Evolutionary conservation across 1,140 invertebrate species (phyloP).

Genomic region (Lepeophtheirus salmonis): DNA sequence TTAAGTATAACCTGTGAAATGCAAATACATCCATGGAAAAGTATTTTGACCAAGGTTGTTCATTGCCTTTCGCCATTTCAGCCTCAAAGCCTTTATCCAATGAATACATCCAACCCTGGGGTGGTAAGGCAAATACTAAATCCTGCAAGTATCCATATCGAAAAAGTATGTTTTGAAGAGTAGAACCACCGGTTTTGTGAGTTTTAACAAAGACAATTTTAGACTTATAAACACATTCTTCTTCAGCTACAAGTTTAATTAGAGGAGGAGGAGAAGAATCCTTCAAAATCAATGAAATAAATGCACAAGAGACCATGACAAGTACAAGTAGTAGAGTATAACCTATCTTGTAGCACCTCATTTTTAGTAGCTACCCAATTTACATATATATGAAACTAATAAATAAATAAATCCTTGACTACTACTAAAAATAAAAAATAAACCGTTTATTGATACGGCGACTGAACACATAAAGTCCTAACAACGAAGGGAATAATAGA

Average conservation of each 20-base stretch:
- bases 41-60: neutral
- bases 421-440: neutral
- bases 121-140: slow-evolving; percentile 2
- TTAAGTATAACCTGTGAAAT: slow-evolving; percentile 4
- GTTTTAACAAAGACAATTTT: too few relatives aligned
- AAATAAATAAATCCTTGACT: too few relatives aligned
- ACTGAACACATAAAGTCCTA: too few relatives aligned
- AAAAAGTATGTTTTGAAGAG: slow-evolving; percentile 14
- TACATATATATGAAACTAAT: too few relatives aligned
- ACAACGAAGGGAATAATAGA: too few relatives aligned
- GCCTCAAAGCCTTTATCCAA: neutral
- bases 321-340: neutral
- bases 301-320: neutral
- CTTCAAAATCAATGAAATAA: neutral
- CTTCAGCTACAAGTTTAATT: too few relatives aligned
- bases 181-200: slow-evolving; percentile 18
- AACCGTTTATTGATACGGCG: too few relatives aligned
- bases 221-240: too few relatives aligned
- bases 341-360: too few relatives aligned
- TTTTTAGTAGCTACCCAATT: too few relatives aligned
- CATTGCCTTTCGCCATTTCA: neutral
- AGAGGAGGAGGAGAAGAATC: too few relatives aligned
- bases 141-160: slow-evolving; percentile 3
- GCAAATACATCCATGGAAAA: neutral
- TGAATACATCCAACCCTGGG: neutral